Evolutionary conservation across 2,797 vertebrate species (phyloP).

Genomic region (Semaprochilodus insignis): DNA sequence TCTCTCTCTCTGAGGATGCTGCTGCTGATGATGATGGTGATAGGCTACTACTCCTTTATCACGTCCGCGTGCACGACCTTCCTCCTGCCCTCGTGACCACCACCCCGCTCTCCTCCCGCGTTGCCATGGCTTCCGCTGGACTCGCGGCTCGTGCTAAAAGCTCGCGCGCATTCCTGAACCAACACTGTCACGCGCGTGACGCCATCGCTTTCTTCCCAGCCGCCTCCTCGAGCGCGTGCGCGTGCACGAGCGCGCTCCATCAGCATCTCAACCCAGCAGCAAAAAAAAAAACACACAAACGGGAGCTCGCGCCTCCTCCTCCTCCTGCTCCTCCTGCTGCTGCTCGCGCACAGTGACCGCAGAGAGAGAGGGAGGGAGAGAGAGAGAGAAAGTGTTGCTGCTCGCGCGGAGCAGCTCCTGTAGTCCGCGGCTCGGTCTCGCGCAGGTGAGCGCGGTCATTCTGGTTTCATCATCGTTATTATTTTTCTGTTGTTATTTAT

Average conservation of each 20-base stretch:
- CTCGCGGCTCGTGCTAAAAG: neutral
- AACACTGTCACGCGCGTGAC: neutral
- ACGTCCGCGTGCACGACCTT: neutral
- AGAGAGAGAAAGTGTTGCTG: neutral
- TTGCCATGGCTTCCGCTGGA: conserved; percentile 83
- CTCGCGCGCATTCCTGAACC: neutral
- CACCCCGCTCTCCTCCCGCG: conserved; percentile 70
- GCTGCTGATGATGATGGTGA: no score
- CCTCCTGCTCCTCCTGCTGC: neutral
- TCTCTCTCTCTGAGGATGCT: no score
- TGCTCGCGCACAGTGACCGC: neutral
- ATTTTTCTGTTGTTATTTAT: neutral
- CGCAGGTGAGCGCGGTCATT: neutral
- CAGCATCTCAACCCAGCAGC: neutral
- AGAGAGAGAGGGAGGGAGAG: neutral
- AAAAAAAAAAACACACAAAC: neutral
- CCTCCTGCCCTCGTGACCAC: neutral
- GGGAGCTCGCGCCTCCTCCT: neutral
- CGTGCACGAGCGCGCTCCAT: neutral
- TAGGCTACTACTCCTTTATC: no score
- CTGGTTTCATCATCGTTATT: neutral
- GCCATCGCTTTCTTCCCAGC: neutral
- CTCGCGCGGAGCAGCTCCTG: neutral
- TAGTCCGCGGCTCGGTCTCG: conserved; percentile 1
- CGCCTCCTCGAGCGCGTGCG: neutral